These are phyloP conservation scores for Sebastes baramenuke DNA, from an alignment of 2,797 vertebrate genomes.

Conservation along the genomic window DNA sequence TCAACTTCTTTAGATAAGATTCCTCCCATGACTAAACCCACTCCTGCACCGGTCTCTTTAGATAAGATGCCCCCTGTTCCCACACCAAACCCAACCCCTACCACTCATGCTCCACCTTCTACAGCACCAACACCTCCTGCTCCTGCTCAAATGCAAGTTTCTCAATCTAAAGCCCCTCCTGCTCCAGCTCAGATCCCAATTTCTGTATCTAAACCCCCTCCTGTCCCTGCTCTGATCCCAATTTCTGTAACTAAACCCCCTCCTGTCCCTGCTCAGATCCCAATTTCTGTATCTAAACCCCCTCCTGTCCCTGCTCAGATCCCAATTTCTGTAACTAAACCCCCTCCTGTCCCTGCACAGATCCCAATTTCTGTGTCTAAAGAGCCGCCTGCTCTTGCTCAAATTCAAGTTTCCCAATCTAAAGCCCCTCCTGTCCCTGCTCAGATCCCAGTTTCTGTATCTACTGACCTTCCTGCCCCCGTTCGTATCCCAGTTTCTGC, in stretches of 20 bases:
- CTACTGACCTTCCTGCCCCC: background rate
- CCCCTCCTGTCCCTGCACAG: background rate
- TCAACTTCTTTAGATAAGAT: slow-evolving; percentile 41
- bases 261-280: background rate
- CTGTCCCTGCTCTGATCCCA: background rate
- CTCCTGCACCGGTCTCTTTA: slow-evolving; percentile 8
- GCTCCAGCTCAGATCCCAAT: background rate
- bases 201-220: slow-evolving; percentile 5
- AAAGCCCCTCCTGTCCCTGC: background rate
- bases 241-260: background rate
- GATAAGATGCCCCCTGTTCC: slow-evolving; percentile 48
- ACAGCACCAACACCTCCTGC: slow-evolving; percentile 15
- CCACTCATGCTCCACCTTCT: slow-evolving; percentile 20
- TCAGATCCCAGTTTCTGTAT: slow-evolving; percentile 3
- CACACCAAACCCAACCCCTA: background rate
- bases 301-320: background rate
- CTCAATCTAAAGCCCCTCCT: slow-evolving; percentile 11
- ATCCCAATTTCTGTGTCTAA: slow-evolving; percentile 23
- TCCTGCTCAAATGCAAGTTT: background rate
- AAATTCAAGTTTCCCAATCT: background rate
- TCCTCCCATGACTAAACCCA: slow-evolving; percentile 26
- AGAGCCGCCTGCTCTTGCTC: background rate
- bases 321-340: background rate
- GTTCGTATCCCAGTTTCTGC: background rate
- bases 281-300: background rate